Conservation (phyloP, 2,888 invertebrate genomes). For the Agrotis clavis region DNA sequence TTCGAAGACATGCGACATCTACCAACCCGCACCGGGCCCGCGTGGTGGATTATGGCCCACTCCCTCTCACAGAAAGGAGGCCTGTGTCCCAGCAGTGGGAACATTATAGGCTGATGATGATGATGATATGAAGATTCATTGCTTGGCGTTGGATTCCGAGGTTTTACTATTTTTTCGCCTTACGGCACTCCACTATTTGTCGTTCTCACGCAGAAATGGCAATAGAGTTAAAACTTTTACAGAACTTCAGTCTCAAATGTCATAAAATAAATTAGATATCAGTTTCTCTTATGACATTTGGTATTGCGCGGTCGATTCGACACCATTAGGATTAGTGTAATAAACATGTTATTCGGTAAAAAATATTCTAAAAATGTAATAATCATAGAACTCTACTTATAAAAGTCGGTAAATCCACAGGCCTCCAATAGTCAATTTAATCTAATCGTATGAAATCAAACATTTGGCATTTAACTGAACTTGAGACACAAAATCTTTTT, state of each 20-base stretch:
- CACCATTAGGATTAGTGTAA: neutral
- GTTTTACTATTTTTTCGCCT: too few relatives aligned
- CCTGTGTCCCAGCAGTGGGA: too few relatives aligned
- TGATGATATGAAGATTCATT: too few relatives aligned
- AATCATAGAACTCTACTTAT: neutral
- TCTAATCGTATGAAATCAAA: constrained; percentile 11
- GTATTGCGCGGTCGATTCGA: neutral
- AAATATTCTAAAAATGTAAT: neutral
- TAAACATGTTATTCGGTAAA: neutral
- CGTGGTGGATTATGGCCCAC: too few relatives aligned
- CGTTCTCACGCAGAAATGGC: neutral
- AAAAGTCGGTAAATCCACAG: neutral
- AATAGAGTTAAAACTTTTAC: neutral
- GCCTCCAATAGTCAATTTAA: constrained; percentile 3
- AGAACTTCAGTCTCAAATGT: neutral
- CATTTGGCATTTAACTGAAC: constrained; percentile 20
- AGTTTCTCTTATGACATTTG: neutral
- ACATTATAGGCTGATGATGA: too few relatives aligned
- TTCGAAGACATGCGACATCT: too few relatives aligned
- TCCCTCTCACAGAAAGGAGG: too few relatives aligned
- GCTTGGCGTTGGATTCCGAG: too few relatives aligned
- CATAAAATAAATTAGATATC: neutral
- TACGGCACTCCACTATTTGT: neutral
- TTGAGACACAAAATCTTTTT: constrained; percentile 55
- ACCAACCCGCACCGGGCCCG: too few relatives aligned